Evolutionary conservation across 2,797 vertebrate species (phyloP).

Genomic region (Luscinia luscinia): DNA sequence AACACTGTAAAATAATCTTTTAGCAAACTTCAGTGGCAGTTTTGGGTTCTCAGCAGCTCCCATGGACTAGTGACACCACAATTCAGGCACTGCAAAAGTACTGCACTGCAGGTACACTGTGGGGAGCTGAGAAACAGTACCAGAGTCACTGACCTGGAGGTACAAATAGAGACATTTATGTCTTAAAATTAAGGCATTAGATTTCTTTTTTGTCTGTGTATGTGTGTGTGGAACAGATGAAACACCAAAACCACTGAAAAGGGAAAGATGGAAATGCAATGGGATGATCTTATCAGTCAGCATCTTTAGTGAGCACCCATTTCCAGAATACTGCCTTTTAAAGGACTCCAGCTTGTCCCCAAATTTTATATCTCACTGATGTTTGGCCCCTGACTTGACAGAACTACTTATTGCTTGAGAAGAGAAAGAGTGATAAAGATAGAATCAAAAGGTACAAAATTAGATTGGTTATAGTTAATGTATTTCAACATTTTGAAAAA

Average conservation of each 20-base stretch:
- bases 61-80: not conserved
- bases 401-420: not conserved
- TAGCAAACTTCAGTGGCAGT: not conserved
- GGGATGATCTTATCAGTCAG: not conserved
- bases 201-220: not conserved
- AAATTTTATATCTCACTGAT: not conserved
- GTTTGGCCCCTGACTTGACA: not conserved
- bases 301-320: not conserved
- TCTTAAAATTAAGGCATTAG: not conserved
- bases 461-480: not conserved
- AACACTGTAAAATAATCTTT: not conserved
- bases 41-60: not conserved
- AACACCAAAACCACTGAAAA: not conserved
- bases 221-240: not conserved
- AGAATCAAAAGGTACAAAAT: not conserved
- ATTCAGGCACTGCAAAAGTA: not conserved
- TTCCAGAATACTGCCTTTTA: not conserved
- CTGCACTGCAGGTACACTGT: not conserved
- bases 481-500: not conserved
- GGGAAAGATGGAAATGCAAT: not conserved
- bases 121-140: not conserved
- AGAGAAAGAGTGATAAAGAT: not conserved
- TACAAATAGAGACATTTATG: not conserved
- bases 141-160: not conserved
- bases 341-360: not conserved